phyloP scores from a whole-genome alignment of 1,140 invertebrate genomes.

The Vollenhovia emeryi region DNA sequence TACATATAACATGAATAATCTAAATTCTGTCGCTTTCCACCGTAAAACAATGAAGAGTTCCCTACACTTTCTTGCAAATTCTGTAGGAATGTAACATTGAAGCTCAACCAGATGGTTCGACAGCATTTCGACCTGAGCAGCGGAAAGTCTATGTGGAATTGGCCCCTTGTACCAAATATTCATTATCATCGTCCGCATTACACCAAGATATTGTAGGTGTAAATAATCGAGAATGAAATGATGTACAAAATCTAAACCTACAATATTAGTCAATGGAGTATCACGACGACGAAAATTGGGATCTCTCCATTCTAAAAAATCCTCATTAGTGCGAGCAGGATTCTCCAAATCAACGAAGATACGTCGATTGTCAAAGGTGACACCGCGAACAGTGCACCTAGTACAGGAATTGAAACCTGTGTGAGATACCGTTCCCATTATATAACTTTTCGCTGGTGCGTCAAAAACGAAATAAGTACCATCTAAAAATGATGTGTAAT shows the following conservation, averaged over 20 bases:
- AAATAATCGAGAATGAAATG: slow-evolving; percentile 14
- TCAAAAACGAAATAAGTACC: not conserved
- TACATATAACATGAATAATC: not conserved
- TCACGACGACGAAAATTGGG: not conserved
- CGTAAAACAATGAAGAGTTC: not conserved
- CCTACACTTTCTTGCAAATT: slow-evolving; percentile 12
- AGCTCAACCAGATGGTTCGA: not conserved
- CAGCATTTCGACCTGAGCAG: not conserved
- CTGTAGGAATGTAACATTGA: not conserved
- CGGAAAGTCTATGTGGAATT: slow-evolving; percentile 13
- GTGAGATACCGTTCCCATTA: not conserved
- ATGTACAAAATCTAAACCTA: not conserved
- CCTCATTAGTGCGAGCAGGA: not conserved
- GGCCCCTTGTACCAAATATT: slow-evolving; percentile 1
- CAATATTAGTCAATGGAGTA: not conserved
- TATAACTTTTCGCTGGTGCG: not conserved
- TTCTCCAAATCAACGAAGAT: not conserved
- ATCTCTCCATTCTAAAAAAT: slow-evolving; percentile 9
- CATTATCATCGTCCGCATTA: not conserved
- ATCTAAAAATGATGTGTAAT: not conserved
- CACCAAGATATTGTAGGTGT: not conserved
- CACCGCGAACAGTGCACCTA: not conserved
- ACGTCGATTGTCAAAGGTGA: not conserved
- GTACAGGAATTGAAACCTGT: slow-evolving; percentile 8
- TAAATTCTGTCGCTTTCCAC: slow-evolving; percentile 6